phyloP scores from a whole-genome alignment of 1,140 invertebrate genomes.

The Leptinotarsa texana region DNA sequence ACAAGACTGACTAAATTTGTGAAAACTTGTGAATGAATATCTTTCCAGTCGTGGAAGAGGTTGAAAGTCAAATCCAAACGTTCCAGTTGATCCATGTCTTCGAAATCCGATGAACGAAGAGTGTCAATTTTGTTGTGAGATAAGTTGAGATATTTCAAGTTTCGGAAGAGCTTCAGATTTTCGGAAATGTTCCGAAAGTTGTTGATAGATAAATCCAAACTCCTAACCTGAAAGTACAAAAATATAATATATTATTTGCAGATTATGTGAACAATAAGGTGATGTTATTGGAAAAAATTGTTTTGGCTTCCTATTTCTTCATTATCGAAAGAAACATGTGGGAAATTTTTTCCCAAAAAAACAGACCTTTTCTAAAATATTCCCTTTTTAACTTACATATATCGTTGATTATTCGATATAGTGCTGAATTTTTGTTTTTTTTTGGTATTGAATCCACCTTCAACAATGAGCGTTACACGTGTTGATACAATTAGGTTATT shows the following conservation, averaged over 20 bases:
- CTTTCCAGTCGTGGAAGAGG: slow-evolving; percentile 59
- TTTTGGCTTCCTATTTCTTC: too few species aligned
- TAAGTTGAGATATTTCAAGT: slow-evolving; percentile 61
- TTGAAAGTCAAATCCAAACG: slow-evolving; percentile 61
- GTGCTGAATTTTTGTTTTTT: too few species aligned
- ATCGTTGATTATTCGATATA: too few species aligned
- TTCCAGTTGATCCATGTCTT: slow-evolving; percentile 59
- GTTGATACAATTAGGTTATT: too few species aligned
- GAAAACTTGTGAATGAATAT: slow-evolving; percentile 50
- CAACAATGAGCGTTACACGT: too few species aligned
- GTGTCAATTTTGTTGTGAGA: slow-evolving; percentile 60
- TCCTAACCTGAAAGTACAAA: slow-evolving; percentile 53
- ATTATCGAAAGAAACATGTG: too few species aligned
- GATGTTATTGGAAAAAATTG: too few species aligned
- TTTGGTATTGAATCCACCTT: too few species aligned
- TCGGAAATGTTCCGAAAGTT: slow-evolving; percentile 60
- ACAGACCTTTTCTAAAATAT: too few species aligned
- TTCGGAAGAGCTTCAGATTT: slow-evolving; percentile 52
- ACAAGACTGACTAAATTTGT: slow-evolving; percentile 51
- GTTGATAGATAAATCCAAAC: slow-evolving; percentile 47
- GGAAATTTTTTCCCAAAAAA: too few species aligned
- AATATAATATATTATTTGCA: background rate
- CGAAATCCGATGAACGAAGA: slow-evolving; percentile 55
- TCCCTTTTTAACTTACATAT: too few species aligned
- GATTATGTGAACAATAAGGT: too few species aligned